Conservation (phyloP, 1,140 invertebrate species). For the Thaumetopoea pityocampa region DNA sequence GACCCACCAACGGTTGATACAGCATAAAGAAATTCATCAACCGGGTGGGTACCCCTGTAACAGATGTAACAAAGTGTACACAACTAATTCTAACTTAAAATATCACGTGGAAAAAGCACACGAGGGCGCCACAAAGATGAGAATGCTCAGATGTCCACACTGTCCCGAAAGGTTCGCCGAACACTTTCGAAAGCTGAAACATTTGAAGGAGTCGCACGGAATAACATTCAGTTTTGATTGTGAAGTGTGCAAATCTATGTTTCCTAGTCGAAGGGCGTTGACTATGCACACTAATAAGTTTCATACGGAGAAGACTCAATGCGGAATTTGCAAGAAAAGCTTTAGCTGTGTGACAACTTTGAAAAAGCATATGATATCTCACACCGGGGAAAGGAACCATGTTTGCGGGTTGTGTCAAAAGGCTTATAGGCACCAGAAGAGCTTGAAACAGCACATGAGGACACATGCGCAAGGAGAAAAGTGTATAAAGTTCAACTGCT, state of each 20-base stretch:
- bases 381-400: conserved; percentile 79
- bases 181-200: conserved; percentile 47
- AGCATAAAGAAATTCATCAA: conserved; percentile 51
- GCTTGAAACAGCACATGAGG: conserved; percentile 81
- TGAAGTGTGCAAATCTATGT: conserved; percentile 37
- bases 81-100: conserved; percentile 47
- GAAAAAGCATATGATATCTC: conserved; percentile 84
- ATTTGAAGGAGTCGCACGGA: conserved; percentile 44
- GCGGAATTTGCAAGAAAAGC: conserved; percentile 68
- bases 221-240: conserved; percentile 49
- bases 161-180: conserved; percentile 45
- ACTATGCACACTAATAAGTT: conserved; percentile 66
- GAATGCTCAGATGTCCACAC: conserved; percentile 41
- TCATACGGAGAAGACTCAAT: conserved; percentile 72
- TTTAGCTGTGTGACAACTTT: conserved; percentile 76
- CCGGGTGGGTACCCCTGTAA: conserved; percentile 41
- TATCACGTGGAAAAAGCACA: conserved; percentile 47
- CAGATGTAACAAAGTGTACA: conserved; percentile 48
- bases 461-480: conserved; percentile 69
- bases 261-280: conserved; percentile 37
- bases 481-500: conserved; percentile 59
- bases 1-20: conserved; percentile 47
- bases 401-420: conserved; percentile 76
- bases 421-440: conserved; percentile 80
- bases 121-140: conserved; percentile 34